Conservation (phyloP, 1,140 invertebrate genomes). For the Tetramorium parvispinum region DNA sequence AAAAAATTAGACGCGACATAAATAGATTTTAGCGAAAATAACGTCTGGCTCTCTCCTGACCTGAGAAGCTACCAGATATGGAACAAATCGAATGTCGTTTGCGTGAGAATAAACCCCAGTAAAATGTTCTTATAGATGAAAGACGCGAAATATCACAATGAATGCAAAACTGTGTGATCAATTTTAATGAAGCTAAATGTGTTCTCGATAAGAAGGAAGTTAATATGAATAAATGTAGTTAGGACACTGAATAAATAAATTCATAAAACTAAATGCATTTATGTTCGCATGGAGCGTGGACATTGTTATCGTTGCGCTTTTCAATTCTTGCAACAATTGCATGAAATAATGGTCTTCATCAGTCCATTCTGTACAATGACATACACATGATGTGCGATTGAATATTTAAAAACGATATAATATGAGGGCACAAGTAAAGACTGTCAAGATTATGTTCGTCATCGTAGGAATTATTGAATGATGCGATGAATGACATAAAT, state of each 20-base stretch:
- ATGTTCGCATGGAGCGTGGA: not conserved
- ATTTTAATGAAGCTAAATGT: constrained; percentile 1
- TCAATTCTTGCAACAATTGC: constrained; percentile 48
- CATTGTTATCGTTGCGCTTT: constrained; percentile 46
- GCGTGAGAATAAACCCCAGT: not conserved
- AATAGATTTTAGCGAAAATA: constrained; percentile 30
- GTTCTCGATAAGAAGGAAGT: not conserved
- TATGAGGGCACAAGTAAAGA: not conserved
- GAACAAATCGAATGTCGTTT: constrained; percentile 29
- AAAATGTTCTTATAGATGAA: not conserved
- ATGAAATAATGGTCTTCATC: constrained; percentile 48
- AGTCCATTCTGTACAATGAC: not conserved
- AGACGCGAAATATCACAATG: not conserved
- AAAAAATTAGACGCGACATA: constrained; percentile 18
- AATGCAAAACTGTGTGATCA: constrained; percentile 1
- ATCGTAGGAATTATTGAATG: constrained; percentile 3
- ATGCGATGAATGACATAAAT: not conserved
- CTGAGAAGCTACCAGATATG: not conserved
- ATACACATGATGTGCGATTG: not conserved
- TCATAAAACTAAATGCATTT: constrained; percentile 32
- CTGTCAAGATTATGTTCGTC: constrained; percentile 31
- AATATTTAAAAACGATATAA: constrained; percentile 45
- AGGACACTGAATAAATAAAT: constrained; percentile 6
- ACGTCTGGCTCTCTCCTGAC: not conserved
- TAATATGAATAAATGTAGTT: not conserved